Evolutionary conservation across 2,113 vertebrate genomes (phyloP).

Genomic region (Rhombomys opimus): DNA sequence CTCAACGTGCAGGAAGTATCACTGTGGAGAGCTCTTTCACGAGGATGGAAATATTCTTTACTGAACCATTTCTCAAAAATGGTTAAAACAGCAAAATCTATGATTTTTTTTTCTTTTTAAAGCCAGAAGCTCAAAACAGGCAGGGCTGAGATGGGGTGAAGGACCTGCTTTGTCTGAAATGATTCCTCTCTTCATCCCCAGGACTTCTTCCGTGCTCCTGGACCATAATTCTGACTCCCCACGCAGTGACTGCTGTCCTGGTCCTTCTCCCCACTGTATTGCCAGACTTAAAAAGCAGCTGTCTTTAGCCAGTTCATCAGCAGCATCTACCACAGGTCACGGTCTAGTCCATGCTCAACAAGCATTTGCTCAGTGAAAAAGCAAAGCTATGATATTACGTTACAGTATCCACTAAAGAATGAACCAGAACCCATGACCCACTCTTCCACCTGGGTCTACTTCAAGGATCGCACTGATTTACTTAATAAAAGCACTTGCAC

Average conservation of each 20-base stretch:
- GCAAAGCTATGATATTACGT: not conserved
- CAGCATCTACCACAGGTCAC: not conserved
- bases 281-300: not conserved
- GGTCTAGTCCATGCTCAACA: not conserved
- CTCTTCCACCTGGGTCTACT: not conserved
- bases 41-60: not conserved
- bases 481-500: conserved; percentile 20
- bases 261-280: too few species aligned
- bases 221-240: fast-evolving
- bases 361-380: conserved; percentile 6
- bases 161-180: not conserved
- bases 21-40: not conserved
- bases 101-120: not conserved
- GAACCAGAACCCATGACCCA: too few species aligned
- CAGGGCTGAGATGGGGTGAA: not conserved
- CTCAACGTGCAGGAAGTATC: not conserved
- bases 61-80: not conserved
- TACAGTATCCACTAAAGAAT: too few species aligned
- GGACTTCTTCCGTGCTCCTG: not conserved
- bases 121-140: not conserved
- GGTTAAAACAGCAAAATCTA: not conserved
- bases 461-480: not conserved
- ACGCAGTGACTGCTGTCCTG: fast-evolving
- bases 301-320: not conserved
- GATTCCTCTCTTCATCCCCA: too few species aligned